These are phyloP conservation scores for Cecropterus lyciades DNA, from an alignment of 1,140 invertebrate species.

Conservation along the genomic window DNA sequence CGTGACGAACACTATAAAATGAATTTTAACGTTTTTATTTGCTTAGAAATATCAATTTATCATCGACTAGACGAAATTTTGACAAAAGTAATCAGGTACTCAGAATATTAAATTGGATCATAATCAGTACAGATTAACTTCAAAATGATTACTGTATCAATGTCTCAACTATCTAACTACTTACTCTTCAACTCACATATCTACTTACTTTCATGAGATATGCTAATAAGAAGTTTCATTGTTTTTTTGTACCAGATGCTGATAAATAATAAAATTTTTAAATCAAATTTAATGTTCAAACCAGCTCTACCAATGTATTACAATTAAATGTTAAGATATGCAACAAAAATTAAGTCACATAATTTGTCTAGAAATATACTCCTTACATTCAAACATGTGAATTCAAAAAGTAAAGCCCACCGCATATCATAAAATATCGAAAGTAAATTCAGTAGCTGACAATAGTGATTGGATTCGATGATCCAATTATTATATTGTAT, in stretches of 20 bases:
- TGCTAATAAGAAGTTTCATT: too few species aligned
- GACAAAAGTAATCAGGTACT: background rate
- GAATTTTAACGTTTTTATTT: background rate
- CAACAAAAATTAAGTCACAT: too few species aligned
- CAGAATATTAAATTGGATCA: background rate
- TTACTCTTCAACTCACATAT: too few species aligned
- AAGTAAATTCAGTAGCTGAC: constrained; percentile 1
- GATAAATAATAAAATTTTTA: too few species aligned
- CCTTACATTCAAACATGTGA: too few species aligned
- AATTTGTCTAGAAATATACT: background rate
- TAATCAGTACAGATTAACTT: background rate
- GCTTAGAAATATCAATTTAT: background rate
- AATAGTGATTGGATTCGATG: constrained; percentile 36
- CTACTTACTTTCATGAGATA: too few species aligned
- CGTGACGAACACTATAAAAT: too few species aligned
- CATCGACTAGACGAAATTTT: background rate
- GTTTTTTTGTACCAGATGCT: too few species aligned
- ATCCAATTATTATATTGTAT: constrained; percentile 45
- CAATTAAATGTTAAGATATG: too few species aligned
- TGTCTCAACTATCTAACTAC: too few species aligned
- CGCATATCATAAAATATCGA: constrained; percentile 6
- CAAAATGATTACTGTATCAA: background rate
- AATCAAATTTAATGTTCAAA: too few species aligned
- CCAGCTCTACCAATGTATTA: too few species aligned
- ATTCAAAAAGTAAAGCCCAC: background rate